Evolutionary conservation across 1,140 invertebrate genomes (phyloP), one percentile per base, ranked within the genome.

Genomic region (Zaprionus lachaisei): DNA sequence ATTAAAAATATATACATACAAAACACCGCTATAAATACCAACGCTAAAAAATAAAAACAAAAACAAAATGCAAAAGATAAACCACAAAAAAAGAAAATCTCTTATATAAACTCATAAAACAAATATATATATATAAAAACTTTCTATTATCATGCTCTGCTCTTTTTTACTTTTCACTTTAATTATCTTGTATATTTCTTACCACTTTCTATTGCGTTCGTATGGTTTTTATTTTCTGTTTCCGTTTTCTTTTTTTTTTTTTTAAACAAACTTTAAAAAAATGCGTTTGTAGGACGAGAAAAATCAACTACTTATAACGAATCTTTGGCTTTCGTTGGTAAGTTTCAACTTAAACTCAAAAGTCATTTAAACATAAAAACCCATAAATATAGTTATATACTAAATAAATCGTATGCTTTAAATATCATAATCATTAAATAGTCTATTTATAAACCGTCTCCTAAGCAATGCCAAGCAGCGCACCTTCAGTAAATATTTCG

Each of bases 291-390:
- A 96, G 96, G 96, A 96, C 94, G 96, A 96, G 95, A 96, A 96
- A 95, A 96, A 96, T 95, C 96, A 96, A 95, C 95, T 96, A 94
- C 95, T 96, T 94, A 96, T 96, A 94, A 96, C 96, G 94, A 96
- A 96, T 95, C 96, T 96, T 94, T 96, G 96, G 96, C 95, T 96
- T 94, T 96, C 96, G 94, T 95, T 96, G 96, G 96, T 97, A 96
- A 96, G 96, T 96, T 94, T 94, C 92, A 94, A 94, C 92, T 78
- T 79, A 82, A 91, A 91, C 77, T 76, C 58, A 82, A 73, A 75
- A 63, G 68, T 70, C 60, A 86, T 78, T 80, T 76, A 91, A 79
- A 72, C 69, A 60, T 74, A 73, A 55, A 55, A 69, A 57, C 61
- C 22, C 26, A 57, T 80, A 74, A 80, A 80, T 70, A 63, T 74